These are phyloP conservation scores for Chrysotoxum bicinctum DNA, from an alignment of 2,888 invertebrate species.

Conservation along the genomic window DNA sequence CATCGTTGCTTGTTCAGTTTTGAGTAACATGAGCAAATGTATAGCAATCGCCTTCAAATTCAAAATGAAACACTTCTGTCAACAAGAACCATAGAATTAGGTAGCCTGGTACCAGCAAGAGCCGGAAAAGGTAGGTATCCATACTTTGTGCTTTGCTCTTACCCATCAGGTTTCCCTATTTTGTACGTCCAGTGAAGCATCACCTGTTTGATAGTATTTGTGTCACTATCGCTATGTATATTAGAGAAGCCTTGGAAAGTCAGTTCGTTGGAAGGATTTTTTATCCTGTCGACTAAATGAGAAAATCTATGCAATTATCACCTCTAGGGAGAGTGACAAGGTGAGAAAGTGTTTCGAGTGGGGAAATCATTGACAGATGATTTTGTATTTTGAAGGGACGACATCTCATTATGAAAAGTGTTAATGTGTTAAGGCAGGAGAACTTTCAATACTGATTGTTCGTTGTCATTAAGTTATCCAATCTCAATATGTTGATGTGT, in stretches of 20 bases:
- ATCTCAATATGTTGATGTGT: not conserved
- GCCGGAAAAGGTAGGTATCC: not conserved
- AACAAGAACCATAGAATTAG: slow-evolving; percentile 32
- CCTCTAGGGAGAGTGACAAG: not conserved
- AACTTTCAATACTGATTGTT: not conserved
- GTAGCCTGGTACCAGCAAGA: not conserved
- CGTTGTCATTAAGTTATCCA: not conserved
- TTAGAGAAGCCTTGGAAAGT: slow-evolving; percentile 12
- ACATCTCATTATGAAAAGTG: slow-evolving; percentile 3
- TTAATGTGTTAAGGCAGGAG: not conserved
- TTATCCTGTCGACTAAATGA: slow-evolving; percentile 3
- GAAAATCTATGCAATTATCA: slow-evolving; percentile 50
- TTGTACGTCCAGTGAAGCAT: slow-evolving; percentile 22
- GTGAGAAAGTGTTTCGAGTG: not conserved
- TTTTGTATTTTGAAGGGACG: not conserved
- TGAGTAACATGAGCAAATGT: not conserved
- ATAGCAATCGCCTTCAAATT: slow-evolving; percentile 29
- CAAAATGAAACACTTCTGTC: slow-evolving; percentile 44
- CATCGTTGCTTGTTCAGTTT: not conserved
- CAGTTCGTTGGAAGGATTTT: slow-evolving; percentile 11
- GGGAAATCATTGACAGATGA: not conserved
- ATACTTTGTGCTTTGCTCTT: slow-evolving; percentile 21
- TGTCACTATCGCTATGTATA: slow-evolving; percentile 4
- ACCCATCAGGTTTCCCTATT: slow-evolving; percentile 29
- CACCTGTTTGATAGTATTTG: slow-evolving; percentile 43